Conservation (phyloP, 1,140 invertebrate genomes). For the Eriocheir sinensis region DNA sequence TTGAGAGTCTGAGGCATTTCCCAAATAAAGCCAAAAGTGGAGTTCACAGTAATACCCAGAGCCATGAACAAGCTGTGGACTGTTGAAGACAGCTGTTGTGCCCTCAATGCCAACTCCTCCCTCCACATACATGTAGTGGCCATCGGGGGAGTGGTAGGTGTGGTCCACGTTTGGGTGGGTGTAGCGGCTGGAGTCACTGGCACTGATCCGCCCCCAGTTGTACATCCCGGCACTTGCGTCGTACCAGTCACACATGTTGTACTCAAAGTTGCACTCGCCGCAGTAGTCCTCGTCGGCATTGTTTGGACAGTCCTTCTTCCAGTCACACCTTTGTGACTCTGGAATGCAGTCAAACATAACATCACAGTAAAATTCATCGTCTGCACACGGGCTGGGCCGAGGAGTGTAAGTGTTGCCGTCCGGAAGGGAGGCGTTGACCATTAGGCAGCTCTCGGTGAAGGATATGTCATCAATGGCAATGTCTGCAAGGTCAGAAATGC, state of each 20-base stretch:
- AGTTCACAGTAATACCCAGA: slow-evolving; percentile 70
- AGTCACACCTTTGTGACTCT: slow-evolving; percentile 55
- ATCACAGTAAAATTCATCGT: slow-evolving; percentile 66
- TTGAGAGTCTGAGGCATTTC: slow-evolving; percentile 37
- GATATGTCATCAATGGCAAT: slow-evolving; percentile 76
- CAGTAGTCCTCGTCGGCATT: slow-evolving; percentile 68
- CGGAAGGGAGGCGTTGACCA: slow-evolving; percentile 54
- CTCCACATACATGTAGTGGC: slow-evolving; percentile 66
- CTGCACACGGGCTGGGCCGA: slow-evolving; percentile 56
- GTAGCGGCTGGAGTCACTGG: neutral
- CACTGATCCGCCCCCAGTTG: slow-evolving; percentile 61
- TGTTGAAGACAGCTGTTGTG: slow-evolving; percentile 55
- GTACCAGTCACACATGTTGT: slow-evolving; percentile 63
- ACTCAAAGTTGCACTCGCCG: slow-evolving; percentile 67
- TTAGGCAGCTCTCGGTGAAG: slow-evolving; percentile 46
- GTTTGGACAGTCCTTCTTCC: slow-evolving; percentile 64
- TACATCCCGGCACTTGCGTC: slow-evolving; percentile 65
- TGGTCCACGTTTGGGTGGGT: slow-evolving; percentile 63
- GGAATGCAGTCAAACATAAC: slow-evolving; percentile 43
- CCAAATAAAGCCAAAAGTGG: slow-evolving; percentile 70
- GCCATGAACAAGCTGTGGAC: slow-evolving; percentile 50
- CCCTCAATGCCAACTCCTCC: slow-evolving; percentile 57
- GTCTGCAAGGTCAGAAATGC: slow-evolving; percentile 51
- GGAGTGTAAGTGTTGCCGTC: slow-evolving; percentile 55
- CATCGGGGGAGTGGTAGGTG: neutral